Percentiles rank a stretch among this genome's conserved stretches.
phyloP scores from a whole-genome alignment of 2,113 vertebrate species.

The Montifringilla adamsi region DNA sequence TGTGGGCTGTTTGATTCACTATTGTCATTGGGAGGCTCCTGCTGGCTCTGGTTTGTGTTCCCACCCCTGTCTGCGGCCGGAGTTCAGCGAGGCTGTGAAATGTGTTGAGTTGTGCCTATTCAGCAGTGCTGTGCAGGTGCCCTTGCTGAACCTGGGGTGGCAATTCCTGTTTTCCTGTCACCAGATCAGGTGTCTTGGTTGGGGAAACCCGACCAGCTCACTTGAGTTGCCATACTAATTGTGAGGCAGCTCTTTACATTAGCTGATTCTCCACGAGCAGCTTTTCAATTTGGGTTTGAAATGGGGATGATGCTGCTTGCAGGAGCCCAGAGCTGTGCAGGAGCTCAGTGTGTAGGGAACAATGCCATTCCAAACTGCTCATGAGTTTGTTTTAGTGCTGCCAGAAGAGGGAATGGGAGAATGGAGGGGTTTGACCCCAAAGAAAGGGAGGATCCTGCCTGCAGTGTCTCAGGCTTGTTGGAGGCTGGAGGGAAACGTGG shows the following conservation, averaged over 20 bases:
- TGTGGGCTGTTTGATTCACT: background rate
- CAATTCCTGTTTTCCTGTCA: background rate
- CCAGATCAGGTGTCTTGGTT: background rate
- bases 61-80: background rate
- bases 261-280: background rate
- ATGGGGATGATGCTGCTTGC: background rate
- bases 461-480: background rate
- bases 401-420: background rate
- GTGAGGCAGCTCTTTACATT: background rate
- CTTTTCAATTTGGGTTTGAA: background rate
- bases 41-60: background rate
- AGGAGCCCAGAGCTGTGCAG: background rate
- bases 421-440: background rate
- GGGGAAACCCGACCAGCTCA: background rate
- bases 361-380: background rate
- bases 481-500: background rate
- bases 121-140: background rate
- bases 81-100: background rate
- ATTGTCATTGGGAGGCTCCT: background rate
- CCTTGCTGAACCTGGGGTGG: background rate
- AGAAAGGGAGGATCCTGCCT: background rate
- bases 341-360: background rate
- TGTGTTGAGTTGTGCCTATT: accelerated
- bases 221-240: background rate
- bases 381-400: background rate